Base-by-base conservation (phyloP, 2,113 vertebrate genomes). In the Phrynosoma blainvillii region DNA sequence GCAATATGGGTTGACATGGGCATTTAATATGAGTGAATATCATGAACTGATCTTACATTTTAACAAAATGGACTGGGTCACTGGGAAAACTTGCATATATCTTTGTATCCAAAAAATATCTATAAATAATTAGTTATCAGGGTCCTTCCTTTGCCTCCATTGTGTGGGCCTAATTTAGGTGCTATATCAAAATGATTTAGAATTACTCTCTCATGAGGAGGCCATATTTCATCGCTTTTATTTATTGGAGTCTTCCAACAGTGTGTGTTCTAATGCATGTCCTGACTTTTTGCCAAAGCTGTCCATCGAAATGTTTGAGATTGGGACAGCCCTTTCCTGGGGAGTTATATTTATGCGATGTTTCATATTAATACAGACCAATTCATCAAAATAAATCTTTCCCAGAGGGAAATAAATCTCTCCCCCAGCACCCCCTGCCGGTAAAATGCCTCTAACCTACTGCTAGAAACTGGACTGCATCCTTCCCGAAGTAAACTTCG, bases 171-270 rank as follows among this genome's bases (percentile, higher is more conserved):
- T 95, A 96, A 97, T 96, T 97, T 96, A 96, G 93, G 92, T 95
- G 94, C 96, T 97, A 96, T 95, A 97, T 97, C 97, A 97, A 95
- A 91, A 96, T 97, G 97, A 97, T 97, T 97, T 97, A 97, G 96
- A 96, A 96, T 87, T 93, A 94, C 96, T 96, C 96, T 93, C 92
- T 96, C 92, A 92, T 93, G 95, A 92, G 93, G 93, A 97, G 96
- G 90, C 95, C 94, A 91, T 97, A 97, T 96, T 97, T 97, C 96
- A 97, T 95, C 93, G 90, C 87, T 91, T 95, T 96, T 97, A 97
- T 97, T 97, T 97, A 97, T 97, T 96, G 93, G 94, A 93, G 94
- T 95, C 96, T 92, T 96, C 94, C 90, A 94, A 94, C 96, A 96
- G 95, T 95, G 95, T 97, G 95, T 96, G 81, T 97, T 97, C 96